Base-by-base conservation (phyloP, 1,140 invertebrate species). In the Augochlora pura region DNA sequence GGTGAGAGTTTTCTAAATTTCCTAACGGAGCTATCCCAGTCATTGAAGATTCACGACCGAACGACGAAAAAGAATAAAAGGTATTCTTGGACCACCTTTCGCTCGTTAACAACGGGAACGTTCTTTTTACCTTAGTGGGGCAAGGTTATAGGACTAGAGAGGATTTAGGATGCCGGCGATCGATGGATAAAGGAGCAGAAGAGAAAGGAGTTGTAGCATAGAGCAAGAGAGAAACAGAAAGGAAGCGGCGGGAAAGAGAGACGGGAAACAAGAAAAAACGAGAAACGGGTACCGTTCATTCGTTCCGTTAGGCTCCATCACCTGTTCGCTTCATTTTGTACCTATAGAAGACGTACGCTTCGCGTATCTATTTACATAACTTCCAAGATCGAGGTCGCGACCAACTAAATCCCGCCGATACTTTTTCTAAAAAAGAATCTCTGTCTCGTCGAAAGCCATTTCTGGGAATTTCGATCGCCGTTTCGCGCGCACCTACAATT, bases 221-320 rank as follows among this genome's bases (percentile, higher is more conserved):
- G 72, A 39, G 42, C 49, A 52, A 57, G 4, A 21, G 54, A 57
- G 21, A 21, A n/a, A 57, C 5, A n/a, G 54, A 57, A n/a, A 57
- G 18, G n/a, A n/a, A 54, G 7, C 21, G 5, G 1, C 4, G 49
- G 16, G 73, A 76, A 63, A 68, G 69, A 77, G 76, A 21, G 66
- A 64, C 54, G n/a, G 42, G 49, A 21, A 52, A 52, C 3, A 52
- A 52, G 39, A 78, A 64, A 82, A 68, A 77, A 81, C 32, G 39
- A 78, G 72, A 86, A 76, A 57, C 65, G 73, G 72, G 81, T 86
- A 86, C 85, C 85, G 85, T 86, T 83, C 77, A 57, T 69, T 46
- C 59, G 84, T 86, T 86, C 85, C 85, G 85, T 86, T 86, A 86
- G 80, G 21, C 68, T 52, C n/a, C 67, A 63, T 84, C 59, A 79